Percentiles rank a stretch among this genome's conserved stretches.
phyloP scores from a whole-genome alignment of 2,888 invertebrate genomes.

The Amiota communis region DNA sequence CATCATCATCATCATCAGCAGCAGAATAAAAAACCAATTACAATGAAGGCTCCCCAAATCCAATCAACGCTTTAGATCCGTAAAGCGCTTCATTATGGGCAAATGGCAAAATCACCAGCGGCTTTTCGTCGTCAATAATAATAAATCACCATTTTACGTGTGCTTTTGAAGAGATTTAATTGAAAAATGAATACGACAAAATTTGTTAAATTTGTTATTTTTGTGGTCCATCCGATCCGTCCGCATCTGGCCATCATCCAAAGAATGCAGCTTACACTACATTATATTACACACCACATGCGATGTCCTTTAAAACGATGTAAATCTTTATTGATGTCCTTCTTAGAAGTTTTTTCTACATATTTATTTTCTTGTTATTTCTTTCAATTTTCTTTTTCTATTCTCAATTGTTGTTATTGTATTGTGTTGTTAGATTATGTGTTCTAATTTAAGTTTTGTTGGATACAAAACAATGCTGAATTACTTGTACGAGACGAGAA shows the following conservation, averaged over 20 bases:
- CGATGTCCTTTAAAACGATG: slow-evolving; percentile 45
- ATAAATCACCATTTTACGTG: slow-evolving; percentile 14
- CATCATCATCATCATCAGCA: too few species aligned
- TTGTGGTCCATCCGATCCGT: background rate
- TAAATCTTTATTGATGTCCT: slow-evolving; percentile 62
- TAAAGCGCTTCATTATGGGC: background rate
- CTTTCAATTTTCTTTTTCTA: slow-evolving; percentile 40
- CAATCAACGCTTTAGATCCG: background rate
- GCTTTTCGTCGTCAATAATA: background rate
- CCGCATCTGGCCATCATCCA: background rate
- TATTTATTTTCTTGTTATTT: slow-evolving; percentile 56
- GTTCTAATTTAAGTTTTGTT: slow-evolving; percentile 28
- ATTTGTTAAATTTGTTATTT: background rate
- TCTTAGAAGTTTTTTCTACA: slow-evolving; percentile 48
- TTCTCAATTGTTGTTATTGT: slow-evolving; percentile 39
- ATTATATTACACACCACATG: slow-evolving; percentile 48
- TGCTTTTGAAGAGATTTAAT: background rate
- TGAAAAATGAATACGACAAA: background rate
- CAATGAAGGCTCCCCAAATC: too few species aligned
- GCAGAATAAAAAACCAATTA: background rate
- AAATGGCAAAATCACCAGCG: background rate
- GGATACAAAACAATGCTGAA: slow-evolving; percentile 44
- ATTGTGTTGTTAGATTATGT: slow-evolving; percentile 18
- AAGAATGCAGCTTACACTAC: slow-evolving; percentile 28
- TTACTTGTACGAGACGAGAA: slow-evolving; percentile 26